A percentile compares a stretch with the other conserved stretches of the same genome.
Conservation (phyloP, 2,888 invertebrate genomes). For the Philopedon plagiatum region DNA sequence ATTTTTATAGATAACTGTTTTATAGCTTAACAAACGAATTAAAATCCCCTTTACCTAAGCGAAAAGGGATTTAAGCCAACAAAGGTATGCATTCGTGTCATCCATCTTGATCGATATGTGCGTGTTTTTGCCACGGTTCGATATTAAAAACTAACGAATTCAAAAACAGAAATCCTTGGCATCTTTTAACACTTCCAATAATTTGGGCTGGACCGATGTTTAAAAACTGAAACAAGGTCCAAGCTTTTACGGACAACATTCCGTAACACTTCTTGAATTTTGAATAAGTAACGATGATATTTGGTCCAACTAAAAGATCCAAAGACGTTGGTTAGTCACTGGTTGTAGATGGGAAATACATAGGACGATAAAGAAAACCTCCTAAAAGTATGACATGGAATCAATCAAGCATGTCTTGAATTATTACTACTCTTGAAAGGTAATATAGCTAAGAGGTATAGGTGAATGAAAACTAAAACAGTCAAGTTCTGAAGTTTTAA, state of each 20-base stretch:
- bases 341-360: neutral
- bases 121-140: constrained; percentile 17
- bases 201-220: constrained; percentile 24
- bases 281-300: neutral
- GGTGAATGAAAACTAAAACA: too few species aligned
- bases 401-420: too few species aligned
- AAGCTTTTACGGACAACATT: constrained; percentile 33
- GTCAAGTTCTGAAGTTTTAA: too few species aligned
- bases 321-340: neutral
- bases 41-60: too few species aligned
- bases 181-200: constrained; percentile 38
- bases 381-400: too few species aligned
- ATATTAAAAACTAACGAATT: constrained; percentile 26
- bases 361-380: too few species aligned
- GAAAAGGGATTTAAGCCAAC: constrained; percentile 14
- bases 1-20: too few species aligned
- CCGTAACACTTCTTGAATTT: constrained; percentile 40
- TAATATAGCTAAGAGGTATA: too few species aligned
- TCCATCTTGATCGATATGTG: constrained; percentile 32
- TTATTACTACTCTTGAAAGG: too few species aligned
- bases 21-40: too few species aligned
- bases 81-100: constrained; percentile 18
- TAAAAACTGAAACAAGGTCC: constrained; percentile 30
- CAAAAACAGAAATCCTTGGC: constrained; percentile 24
- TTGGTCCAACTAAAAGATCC: neutral